Percentiles rank a stretch among this genome's conserved stretches.
Evolutionary conservation across 2,888 invertebrate species (phyloP).

Genomic region (Drosophila peninsularis): DNA sequence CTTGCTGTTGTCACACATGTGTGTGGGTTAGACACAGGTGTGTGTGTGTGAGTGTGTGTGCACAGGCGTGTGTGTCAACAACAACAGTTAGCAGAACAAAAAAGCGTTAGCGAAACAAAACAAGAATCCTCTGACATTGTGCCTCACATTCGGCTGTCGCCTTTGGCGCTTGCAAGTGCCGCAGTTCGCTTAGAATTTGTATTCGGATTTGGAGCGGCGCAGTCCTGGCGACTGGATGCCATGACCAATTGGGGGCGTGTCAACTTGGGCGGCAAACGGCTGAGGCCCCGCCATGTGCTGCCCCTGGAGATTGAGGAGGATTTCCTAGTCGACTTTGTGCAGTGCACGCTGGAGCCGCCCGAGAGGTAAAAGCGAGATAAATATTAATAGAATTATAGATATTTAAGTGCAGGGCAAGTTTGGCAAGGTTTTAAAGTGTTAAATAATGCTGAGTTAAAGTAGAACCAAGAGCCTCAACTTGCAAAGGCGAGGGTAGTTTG

Average conservation of each 20-base stretch:
- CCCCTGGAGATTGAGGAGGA: constrained; percentile 55
- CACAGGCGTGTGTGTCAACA: constrained; percentile 43
- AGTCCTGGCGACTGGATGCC: constrained; percentile 1
- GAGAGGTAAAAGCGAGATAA: constrained; percentile 65
- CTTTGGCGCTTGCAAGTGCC: constrained; percentile 65
- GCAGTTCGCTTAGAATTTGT: constrained; percentile 37
- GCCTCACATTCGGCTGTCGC: constrained; percentile 66
- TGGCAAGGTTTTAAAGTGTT: too few species aligned
- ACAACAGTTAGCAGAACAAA: constrained; percentile 19
- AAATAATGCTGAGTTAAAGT: too few species aligned
- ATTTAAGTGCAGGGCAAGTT: neutral
- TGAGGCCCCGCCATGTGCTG: constrained; percentile 31
- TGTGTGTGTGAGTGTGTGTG: constrained; percentile 33
- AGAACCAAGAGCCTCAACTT: too few species aligned
- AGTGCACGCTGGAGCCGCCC: constrained; percentile 75
- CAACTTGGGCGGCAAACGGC: constrained; percentile 19
- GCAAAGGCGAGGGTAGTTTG: too few species aligned
- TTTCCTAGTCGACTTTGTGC: constrained; percentile 79
- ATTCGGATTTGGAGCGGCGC: constrained; percentile 8
- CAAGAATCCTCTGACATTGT: constrained; percentile 49
- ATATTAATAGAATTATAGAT: too few species aligned
- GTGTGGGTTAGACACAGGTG: constrained; percentile 1
- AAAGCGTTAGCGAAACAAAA: constrained; percentile 53
- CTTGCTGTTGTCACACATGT: constrained; percentile 34
- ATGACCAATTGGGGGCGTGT: constrained; percentile 40